Conservation (phyloP, 1,140 invertebrate genomes). For the Zaprionus ornatus region DNA sequence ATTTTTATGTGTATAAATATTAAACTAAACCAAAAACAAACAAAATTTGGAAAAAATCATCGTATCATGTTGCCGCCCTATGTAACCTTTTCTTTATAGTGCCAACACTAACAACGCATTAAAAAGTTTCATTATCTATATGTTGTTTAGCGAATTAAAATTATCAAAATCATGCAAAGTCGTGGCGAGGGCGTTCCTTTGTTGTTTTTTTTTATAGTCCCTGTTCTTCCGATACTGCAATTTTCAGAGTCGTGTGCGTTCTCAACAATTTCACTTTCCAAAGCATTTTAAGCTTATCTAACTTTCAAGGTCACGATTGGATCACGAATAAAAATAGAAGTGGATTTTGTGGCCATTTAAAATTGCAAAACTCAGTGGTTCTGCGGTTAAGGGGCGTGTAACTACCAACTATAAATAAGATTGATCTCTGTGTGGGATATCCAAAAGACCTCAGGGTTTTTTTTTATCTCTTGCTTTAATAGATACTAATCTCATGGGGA, state of each 20-base stretch:
- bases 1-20: background rate
- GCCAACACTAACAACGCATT: background rate
- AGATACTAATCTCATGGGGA: background rate
- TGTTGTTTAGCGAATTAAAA: background rate
- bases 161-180: slow-evolving; percentile 1
- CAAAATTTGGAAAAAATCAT: background rate
- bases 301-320: background rate
- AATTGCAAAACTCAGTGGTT: background rate
- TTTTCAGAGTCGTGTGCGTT: background rate
- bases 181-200: background rate
- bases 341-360: background rate
- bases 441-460: background rate
- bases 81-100: background rate
- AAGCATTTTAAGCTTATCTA: background rate
- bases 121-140: background rate
- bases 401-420: background rate
- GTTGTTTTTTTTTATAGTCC: background rate
- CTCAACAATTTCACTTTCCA: background rate
- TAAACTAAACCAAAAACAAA: background rate
- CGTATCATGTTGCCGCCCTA: background rate
- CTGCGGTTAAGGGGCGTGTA: background rate
- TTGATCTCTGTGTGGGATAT: background rate
- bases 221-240: background rate
- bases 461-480: background rate
- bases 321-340: background rate